Evolutionary conservation across 2,797 vertebrate genomes (phyloP).

Genomic region (Myotis findleyi): DNA sequence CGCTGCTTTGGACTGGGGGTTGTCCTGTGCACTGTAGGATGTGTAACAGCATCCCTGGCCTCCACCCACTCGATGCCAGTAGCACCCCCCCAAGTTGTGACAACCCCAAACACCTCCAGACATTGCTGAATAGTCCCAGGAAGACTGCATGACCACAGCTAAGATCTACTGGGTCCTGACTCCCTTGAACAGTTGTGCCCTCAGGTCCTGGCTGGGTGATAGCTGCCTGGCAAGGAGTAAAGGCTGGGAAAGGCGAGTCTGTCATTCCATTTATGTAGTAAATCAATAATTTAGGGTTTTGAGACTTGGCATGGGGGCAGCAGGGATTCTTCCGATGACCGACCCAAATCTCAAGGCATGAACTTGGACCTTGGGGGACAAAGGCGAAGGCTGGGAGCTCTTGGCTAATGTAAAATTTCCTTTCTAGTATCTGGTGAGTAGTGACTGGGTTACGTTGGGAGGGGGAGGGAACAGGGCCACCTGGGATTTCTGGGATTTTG

Average conservation of each 20-base stretch:
- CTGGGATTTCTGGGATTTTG: background rate
- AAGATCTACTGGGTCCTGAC: background rate
- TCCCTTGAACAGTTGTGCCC: background rate
- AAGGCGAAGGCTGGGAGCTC: background rate
- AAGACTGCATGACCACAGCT: background rate
- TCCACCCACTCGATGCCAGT: background rate
- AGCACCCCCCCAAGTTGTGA: background rate
- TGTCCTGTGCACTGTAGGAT: background rate
- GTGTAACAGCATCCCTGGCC: background rate
- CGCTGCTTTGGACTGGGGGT: background rate
- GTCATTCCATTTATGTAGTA: too few species aligned
- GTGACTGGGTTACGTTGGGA: background rate
- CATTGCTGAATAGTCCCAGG: background rate
- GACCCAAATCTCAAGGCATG: background rate
- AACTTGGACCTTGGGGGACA: background rate
- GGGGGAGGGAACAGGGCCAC: rapidly evolving
- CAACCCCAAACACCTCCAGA: background rate
- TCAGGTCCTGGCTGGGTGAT: background rate
- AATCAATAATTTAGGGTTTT: background rate
- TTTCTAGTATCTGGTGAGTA: too few species aligned
- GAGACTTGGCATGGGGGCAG: background rate
- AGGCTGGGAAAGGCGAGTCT: background rate
- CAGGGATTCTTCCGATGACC: background rate
- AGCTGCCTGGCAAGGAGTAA: background rate
- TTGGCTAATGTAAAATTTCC: background rate